Evolutionary conservation across 2,888 invertebrate species (phyloP).

Genomic region (Candidula unifasciata): DNA sequence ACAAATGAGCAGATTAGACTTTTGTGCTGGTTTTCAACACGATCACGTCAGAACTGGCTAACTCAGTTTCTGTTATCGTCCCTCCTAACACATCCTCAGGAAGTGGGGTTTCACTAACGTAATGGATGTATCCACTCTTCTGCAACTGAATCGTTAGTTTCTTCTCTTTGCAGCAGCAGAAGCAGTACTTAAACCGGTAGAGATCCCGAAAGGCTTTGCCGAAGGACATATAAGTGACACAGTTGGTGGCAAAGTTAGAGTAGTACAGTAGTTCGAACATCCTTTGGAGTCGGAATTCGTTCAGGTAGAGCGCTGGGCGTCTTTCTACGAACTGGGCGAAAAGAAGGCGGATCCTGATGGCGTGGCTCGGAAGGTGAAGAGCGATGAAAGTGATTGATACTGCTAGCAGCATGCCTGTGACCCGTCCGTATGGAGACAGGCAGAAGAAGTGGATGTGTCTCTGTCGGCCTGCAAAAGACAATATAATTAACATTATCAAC

Average conservation of each 20-base stretch:
- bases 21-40: neutral
- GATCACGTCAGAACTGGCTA: constrained; percentile 12
- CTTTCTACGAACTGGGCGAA: constrained; percentile 14
- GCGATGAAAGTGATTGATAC: constrained; percentile 51
- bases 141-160: neutral
- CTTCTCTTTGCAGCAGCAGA: neutral
- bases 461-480: constrained; percentile 17
- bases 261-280: constrained; percentile 54
- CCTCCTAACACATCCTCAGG: neutral
- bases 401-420: constrained; percentile 50
- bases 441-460: constrained; percentile 34
- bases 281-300: constrained; percentile 48
- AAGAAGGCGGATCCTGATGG: constrained; percentile 44
- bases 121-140: neutral
- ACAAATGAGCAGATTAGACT: neutral
- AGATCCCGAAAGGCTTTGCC: constrained; percentile 51
- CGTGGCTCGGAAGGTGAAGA: constrained; percentile 49
- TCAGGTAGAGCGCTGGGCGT: neutral
- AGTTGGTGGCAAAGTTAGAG: constrained; percentile 55
- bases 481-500: neutral
- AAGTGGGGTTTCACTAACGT: neutral
- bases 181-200: constrained; percentile 34
- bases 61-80: neutral
- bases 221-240: constrained; percentile 50
- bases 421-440: constrained; percentile 31